A percentile compares a stretch with the other conserved stretches of the same genome.
Conservation (phyloP, 2,888 invertebrate genomes). For the Aphidoletes aphidimyza region DNA sequence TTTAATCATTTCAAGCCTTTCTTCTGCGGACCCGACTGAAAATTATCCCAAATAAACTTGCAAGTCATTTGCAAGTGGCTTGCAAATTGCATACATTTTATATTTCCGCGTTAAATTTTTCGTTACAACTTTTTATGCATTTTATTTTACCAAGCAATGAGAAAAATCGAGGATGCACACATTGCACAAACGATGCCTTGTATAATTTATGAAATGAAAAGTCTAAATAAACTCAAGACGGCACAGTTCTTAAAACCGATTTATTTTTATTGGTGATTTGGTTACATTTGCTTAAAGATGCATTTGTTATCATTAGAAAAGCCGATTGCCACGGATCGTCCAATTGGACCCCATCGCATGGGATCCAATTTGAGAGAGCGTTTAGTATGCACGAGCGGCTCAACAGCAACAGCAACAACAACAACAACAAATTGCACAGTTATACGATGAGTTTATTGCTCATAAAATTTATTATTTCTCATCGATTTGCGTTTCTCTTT, state of each 20-base stretch:
- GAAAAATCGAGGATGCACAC: neutral
- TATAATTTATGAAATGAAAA: neutral
- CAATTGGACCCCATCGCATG: too few species aligned
- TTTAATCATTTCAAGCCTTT: neutral
- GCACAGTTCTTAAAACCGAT: slow-evolving; percentile 27
- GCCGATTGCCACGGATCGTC: too few species aligned
- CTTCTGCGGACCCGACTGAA: neutral
- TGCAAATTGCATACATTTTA: neutral
- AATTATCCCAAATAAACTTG: neutral
- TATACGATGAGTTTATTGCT: slow-evolving; percentile 49
- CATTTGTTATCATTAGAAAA: slow-evolving; percentile 47
- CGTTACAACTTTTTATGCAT: neutral
- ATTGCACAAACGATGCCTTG: neutral
- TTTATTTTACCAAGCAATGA: neutral
- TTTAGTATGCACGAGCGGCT: neutral
- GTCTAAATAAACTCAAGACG: neutral
- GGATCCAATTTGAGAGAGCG: neutral
- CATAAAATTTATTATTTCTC: slow-evolving; percentile 48
- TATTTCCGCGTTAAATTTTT: slow-evolving; percentile 9
- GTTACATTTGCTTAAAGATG: slow-evolving; percentile 21
- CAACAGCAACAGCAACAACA: neutral
- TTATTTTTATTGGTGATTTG: slow-evolving; percentile 18
- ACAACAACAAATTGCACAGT: neutral
- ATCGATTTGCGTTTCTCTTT: slow-evolving; percentile 42
- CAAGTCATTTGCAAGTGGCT: neutral